Evolutionary conservation across 2,797 vertebrate genomes (phyloP).

Genomic region (Lutjanus campechanus): DNA sequence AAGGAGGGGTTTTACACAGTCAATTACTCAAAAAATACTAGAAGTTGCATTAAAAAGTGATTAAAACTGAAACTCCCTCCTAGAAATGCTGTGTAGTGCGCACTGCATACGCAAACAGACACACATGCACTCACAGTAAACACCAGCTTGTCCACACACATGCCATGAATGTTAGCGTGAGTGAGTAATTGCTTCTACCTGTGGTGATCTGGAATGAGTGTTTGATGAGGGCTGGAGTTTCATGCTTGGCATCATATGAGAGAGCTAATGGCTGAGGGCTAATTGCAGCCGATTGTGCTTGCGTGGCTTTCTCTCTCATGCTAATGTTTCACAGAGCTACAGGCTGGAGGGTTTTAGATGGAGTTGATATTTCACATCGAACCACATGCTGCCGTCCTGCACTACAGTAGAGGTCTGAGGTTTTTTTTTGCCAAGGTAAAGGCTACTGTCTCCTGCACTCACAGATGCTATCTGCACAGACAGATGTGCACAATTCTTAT

Average conservation of each 20-base stretch:
- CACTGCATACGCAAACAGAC: constrained; percentile 10
- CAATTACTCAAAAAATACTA: neutral
- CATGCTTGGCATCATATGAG: constrained; percentile 80
- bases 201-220: constrained; percentile 64
- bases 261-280: constrained; percentile 77
- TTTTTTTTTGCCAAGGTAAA: constrained; percentile 19
- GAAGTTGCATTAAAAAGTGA: neutral
- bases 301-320: constrained; percentile 65
- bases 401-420: neutral
- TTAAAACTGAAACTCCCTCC: constrained; percentile 6
- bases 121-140: constrained; percentile 31
- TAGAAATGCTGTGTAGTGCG: neutral
- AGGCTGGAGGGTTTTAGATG: constrained; percentile 65
- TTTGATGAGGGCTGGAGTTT: constrained; percentile 73
- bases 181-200: constrained; percentile 81
- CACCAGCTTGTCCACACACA: constrained; percentile 42
- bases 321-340: constrained; percentile 69
- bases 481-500: constrained; percentile 31
- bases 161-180: constrained; percentile 64
- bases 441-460: constrained; percentile 6
- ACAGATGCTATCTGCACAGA: constrained; percentile 21
- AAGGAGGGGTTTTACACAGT: neutral
- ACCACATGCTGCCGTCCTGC: constrained; percentile 52
- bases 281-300: constrained; percentile 76
- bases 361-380: constrained; percentile 62